phyloP scores from a whole-genome alignment of 2,797 vertebrate species.

The Antrozous pallidus region DNA sequence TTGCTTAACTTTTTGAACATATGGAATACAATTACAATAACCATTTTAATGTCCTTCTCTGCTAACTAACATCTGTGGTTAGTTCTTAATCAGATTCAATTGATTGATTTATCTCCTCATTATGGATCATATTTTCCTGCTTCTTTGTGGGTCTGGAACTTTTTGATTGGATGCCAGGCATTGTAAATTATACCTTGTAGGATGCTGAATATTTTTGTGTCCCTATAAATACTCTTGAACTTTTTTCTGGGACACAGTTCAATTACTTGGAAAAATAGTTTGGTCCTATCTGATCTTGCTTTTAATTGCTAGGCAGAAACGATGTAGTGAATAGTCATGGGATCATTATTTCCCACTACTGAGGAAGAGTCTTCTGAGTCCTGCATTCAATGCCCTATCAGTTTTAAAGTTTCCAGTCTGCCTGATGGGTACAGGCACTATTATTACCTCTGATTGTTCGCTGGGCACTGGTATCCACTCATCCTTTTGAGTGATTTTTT shows the following conservation, averaged over 20 bases:
- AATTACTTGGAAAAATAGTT: conserved; percentile 39
- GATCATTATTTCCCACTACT: background rate
- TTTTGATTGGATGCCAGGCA: conserved; percentile 68
- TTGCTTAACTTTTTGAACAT: conserved; percentile 69
- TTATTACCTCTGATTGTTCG: background rate
- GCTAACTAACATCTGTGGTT: conserved; percentile 69
- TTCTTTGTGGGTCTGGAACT: conserved; percentile 65
- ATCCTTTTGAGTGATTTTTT: background rate
- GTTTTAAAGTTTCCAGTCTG: background rate
- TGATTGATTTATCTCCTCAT: conserved; percentile 72
- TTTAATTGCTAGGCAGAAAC: conserved; percentile 14
- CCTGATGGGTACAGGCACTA: background rate
- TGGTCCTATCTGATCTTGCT: conserved; percentile 16
- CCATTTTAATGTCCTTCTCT: conserved; percentile 67
- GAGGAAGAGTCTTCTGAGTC: background rate
- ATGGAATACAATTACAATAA: conserved; percentile 66
- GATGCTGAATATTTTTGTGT: conserved; percentile 45
- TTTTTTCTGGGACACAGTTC: conserved; percentile 41
- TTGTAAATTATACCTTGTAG: conserved; percentile 63
- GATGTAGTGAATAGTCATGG: background rate
- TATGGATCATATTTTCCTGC: conserved; percentile 68
- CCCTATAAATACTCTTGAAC: conserved; percentile 54
- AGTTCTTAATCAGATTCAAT: conserved; percentile 71
- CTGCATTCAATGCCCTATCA: background rate
- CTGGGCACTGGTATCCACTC: background rate